These are phyloP conservation scores for Eretmodus cyanostictus DNA, from an alignment of 2,113 vertebrate genomes.

Conservation along the genomic window DNA sequence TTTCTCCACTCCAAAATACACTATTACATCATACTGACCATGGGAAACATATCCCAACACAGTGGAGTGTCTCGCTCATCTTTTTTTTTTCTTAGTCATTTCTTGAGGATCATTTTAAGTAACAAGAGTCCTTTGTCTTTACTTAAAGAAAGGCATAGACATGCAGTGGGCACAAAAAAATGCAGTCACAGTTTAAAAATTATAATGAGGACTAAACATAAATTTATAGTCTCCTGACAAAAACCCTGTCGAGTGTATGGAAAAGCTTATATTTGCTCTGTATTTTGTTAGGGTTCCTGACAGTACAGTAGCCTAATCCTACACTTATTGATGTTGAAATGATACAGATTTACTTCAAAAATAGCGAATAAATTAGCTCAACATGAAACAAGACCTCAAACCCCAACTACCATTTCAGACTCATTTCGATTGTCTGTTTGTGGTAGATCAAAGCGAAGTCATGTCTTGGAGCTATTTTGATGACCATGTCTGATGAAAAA, in stretches of 20 bases:
- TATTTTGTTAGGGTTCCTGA: not conserved
- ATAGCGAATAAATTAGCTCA: not conserved
- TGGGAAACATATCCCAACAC: conserved; percentile 58
- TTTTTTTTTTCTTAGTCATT: conserved; percentile 29
- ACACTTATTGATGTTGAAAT: not conserved
- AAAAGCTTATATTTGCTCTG: not conserved
- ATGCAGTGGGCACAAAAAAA: not conserved
- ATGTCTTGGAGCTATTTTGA: conserved; percentile 2
- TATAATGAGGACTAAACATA: not conserved
- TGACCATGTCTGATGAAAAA: conserved; percentile 7
- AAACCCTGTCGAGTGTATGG: not conserved
- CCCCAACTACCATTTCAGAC: conserved; percentile 18
- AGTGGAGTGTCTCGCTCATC: conserved; percentile 21
- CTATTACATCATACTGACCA: conserved; percentile 66
- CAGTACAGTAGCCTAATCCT: conserved; percentile 6
- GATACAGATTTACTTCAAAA: conserved; percentile 21
- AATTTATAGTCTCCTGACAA: not conserved
- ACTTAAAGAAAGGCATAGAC: not conserved
- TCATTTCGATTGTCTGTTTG: conserved; percentile 1
- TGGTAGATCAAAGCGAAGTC: not conserved
- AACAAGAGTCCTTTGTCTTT: not conserved
- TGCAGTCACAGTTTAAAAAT: not conserved
- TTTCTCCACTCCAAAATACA: conserved; percentile 69
- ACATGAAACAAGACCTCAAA: conserved; percentile 40
- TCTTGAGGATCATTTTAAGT: not conserved